Percentiles rank a stretch among this genome's conserved stretches.
Conservation (phyloP, 2,113 vertebrate genomes). For the Ibidorhyncha struthersii region DNA sequence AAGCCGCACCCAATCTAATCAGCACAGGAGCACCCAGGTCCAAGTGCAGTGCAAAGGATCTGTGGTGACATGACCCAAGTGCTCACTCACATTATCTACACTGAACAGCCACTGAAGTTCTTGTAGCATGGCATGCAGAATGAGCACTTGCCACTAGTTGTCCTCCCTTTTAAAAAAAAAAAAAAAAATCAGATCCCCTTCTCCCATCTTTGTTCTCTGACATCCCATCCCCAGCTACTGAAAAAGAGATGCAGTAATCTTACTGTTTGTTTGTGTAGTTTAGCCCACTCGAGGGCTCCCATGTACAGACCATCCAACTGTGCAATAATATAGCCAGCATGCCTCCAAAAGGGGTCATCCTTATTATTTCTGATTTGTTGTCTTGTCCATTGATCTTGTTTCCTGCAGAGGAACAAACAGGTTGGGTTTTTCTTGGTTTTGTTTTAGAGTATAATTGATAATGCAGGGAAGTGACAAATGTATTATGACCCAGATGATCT, state of each 20-base stretch:
- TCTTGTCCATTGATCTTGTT: conserved; percentile 86
- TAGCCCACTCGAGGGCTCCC: conserved; percentile 82
- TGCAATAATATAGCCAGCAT: conserved; percentile 82
- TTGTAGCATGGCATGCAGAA: not conserved
- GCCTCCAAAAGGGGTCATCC: conserved; percentile 85
- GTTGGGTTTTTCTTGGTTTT: conserved; percentile 6
- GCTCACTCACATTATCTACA: not conserved
- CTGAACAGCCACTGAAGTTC: not conserved
- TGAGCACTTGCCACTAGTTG: not conserved
- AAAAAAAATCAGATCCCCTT: not conserved
- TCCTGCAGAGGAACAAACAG: conserved; percentile 74
- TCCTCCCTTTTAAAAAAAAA: not conserved
- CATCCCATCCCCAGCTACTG: not conserved
- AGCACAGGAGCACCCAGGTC: not conserved
- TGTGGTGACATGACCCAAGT: not conserved
- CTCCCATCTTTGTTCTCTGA: not conserved
- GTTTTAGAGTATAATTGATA: not conserved
- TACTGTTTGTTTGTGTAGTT: conserved; percentile 76
- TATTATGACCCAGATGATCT: not conserved
- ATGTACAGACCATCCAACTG: conserved; percentile 88
- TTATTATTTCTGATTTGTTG: conserved; percentile 79
- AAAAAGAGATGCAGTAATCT: conserved; percentile 30
- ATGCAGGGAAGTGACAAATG: not conserved
- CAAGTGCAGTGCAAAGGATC: not conserved
- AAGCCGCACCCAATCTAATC: not conserved